These are phyloP conservation scores for Drosophila limbata DNA, from an alignment of 2,888 invertebrate genomes.

Conservation along the genomic window DNA sequence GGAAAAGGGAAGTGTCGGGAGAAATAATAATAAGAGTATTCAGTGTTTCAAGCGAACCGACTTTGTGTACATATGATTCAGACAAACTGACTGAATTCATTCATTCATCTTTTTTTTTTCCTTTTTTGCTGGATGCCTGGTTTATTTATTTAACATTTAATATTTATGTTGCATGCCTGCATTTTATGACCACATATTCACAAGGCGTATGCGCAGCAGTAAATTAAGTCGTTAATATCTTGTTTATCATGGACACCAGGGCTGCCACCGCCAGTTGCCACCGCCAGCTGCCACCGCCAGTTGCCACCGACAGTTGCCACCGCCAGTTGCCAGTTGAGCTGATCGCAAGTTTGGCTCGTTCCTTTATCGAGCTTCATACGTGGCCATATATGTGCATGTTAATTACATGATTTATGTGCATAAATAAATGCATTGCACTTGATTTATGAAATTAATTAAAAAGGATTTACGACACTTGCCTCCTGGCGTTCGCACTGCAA, in stretches of 20 bases:
- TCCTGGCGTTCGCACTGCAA: conserved; percentile 2
- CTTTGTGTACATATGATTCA: conserved; percentile 18
- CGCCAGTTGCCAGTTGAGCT: conserved; percentile 31
- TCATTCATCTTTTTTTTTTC: conserved; percentile 10
- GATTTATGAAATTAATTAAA: conserved; percentile 80
- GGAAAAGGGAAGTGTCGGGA: not conserved
- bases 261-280: conserved; percentile 3
- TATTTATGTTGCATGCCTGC: conserved; percentile 75
- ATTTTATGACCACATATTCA: conserved; percentile 64
- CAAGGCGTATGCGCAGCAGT: conserved; percentile 64
- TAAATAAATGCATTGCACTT: conserved; percentile 67
- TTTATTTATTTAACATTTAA: conserved; percentile 78
- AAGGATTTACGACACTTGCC: conserved; percentile 53
- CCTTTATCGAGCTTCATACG: conserved; percentile 17
- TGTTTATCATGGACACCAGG: conserved; percentile 70
- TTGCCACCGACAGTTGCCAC: not conserved
- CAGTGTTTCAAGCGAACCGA: conserved; percentile 15
- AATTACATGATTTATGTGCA: conserved; percentile 79
- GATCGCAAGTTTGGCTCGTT: conserved; percentile 26
- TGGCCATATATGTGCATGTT: conserved; percentile 67
- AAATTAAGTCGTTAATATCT: conserved; percentile 81
- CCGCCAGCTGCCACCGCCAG: conserved; percentile 13
- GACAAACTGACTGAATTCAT: conserved; percentile 1
- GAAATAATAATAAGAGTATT: conserved; percentile 9
- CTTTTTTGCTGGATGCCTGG: conserved; percentile 46